Evolutionary conservation across 2,113 vertebrate species (phyloP).

Genomic region (Tragelaphus strepsiceros): DNA sequence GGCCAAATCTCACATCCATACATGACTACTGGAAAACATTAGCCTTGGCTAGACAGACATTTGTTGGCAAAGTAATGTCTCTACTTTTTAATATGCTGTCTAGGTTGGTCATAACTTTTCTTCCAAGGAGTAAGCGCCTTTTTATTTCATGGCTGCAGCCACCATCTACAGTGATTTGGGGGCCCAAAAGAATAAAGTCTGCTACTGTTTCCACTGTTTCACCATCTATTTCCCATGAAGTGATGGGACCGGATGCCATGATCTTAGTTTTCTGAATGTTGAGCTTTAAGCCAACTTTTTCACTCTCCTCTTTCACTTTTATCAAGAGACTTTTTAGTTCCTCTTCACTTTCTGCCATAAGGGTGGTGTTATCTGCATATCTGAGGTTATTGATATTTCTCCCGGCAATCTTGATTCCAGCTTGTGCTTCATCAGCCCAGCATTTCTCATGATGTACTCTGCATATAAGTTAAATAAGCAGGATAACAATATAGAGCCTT

Average conservation of each 20-base stretch:
- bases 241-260: neutral
- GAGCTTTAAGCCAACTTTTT: neutral
- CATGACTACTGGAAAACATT: neutral
- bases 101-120: neutral
- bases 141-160: neutral
- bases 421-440: neutral
- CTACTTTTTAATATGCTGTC: neutral
- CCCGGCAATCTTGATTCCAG: neutral
- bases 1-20: neutral
- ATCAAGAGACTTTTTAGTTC: neutral
- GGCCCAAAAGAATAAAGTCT: neutral
- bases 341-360: neutral
- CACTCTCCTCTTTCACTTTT: neutral
- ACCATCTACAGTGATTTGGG: neutral
- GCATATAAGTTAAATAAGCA: neutral
- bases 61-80: neutral
- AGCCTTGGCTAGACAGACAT: accelerated
- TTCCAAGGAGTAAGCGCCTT: neutral
- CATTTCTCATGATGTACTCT: neutral
- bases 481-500: neutral
- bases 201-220: neutral
- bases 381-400: neutral
- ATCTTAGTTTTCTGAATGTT: neutral
- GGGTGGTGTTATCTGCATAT: neutral
- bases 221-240: neutral